Evolutionary conservation across 2,888 invertebrate genomes (phyloP).

Genomic region (Myopa tessellatipennis): DNA sequence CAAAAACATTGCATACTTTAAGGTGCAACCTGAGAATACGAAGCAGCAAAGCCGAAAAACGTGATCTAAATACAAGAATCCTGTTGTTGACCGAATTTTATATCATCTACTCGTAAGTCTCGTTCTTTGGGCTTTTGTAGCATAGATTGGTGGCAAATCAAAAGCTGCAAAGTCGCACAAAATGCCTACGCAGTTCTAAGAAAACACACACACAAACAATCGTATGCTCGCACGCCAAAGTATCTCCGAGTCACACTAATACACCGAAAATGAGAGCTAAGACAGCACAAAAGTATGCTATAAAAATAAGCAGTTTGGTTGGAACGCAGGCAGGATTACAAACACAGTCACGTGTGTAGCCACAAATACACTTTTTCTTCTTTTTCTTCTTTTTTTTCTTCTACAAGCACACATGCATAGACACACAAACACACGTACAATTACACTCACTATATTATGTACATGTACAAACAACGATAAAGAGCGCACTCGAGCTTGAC

Average conservation of each 20-base stretch:
- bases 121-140: no score
- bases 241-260: background rate
- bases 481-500: background rate
- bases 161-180: no score
- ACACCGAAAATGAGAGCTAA: background rate
- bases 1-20: no score
- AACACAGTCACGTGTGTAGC: background rate
- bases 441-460: background rate
- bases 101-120: no score
- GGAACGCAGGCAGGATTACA: background rate
- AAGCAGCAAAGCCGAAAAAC: no score
- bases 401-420: constrained; percentile 1
- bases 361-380: background rate
- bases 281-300: background rate
- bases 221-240: background rate
- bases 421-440: background rate
- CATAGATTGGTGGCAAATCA: background rate
- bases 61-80: background rate
- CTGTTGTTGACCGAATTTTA: no score
- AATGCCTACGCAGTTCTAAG: background rate
- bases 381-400: background rate
- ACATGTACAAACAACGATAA: no score
- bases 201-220: no score
- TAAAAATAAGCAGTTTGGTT: background rate
- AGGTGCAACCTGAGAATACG: no score